phyloP scores from a whole-genome alignment of 2,888 invertebrate species.

The Elegia similella region DNA sequence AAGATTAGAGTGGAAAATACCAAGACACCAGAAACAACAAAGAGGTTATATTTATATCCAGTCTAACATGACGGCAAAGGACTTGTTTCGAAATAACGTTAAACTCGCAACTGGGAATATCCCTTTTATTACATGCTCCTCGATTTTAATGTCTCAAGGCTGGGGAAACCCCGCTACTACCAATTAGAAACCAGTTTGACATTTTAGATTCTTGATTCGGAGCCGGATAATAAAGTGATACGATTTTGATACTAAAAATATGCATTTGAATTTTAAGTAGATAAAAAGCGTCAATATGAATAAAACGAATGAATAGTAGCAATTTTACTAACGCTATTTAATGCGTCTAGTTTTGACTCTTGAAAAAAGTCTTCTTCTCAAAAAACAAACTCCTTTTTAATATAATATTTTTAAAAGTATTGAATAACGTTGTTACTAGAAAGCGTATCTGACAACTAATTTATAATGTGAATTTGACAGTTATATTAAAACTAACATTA shows the following conservation, averaged over 20 bases:
- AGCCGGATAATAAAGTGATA: constrained; percentile 9
- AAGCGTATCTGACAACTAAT: too few species aligned
- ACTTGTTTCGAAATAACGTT: neutral
- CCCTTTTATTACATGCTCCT: neutral
- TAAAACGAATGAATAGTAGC: too few species aligned
- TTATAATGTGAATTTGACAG: too few species aligned
- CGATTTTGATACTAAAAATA: neutral
- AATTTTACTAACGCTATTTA: too few species aligned
- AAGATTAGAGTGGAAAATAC: neutral
- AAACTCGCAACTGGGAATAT: neutral
- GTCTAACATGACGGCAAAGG: neutral
- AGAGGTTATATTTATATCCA: neutral
- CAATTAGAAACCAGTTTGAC: constrained; percentile 17
- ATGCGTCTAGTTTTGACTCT: too few species aligned
- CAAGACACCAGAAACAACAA: neutral
- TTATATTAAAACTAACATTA: neutral
- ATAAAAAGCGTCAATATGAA: too few species aligned
- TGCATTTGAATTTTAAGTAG: neutral
- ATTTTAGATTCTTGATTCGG: neutral
- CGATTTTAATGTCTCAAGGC: constrained; percentile 21
- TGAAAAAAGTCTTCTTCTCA: too few species aligned
- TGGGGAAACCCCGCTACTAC: constrained; percentile 24
- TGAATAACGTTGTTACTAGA: too few species aligned
- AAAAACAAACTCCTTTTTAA: too few species aligned
- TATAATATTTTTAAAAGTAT: too few species aligned